These are phyloP conservation scores for Podocnemis expansa DNA, from an alignment of 2,113 vertebrate species.

Conservation along the genomic window DNA sequence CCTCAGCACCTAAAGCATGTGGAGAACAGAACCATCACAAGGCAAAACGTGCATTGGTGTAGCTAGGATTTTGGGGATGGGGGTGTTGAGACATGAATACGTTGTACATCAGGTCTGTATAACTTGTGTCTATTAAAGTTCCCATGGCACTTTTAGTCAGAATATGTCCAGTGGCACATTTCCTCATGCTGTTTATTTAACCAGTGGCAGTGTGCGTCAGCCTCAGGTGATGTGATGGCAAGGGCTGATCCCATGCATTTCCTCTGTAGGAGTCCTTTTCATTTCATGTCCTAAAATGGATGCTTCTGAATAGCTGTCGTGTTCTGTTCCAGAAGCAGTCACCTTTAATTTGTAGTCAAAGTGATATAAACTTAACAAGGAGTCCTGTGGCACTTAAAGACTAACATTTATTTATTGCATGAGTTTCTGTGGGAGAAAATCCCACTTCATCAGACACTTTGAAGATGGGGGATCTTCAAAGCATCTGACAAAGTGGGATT, in stretches of 20 bases:
- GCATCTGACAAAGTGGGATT: too few species aligned
- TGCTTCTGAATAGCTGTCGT: not conserved
- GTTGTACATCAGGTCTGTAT: too few species aligned
- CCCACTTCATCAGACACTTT: too few species aligned
- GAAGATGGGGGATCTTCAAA: too few species aligned
- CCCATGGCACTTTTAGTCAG: not conserved
- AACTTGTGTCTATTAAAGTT: too few species aligned
- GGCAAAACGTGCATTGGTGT: not conserved
- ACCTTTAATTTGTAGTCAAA: not conserved
- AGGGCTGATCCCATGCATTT: not conserved
- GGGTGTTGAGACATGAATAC: too few species aligned
- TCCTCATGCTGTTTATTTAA: too few species aligned
- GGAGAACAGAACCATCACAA: not conserved
- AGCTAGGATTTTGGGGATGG: accelerated
- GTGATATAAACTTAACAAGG: accelerated
- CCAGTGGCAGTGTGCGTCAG: too few species aligned
- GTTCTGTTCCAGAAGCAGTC: not conserved
- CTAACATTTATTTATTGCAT: too few species aligned
- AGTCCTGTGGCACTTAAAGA: too few species aligned
- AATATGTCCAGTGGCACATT: too few species aligned
- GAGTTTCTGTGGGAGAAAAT: too few species aligned
- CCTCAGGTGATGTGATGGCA: not conserved
- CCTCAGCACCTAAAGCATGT: not conserved
- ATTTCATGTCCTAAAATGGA: not conserved
- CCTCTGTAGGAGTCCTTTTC: not conserved